Evolutionary conservation across 2,797 vertebrate species (phyloP).

Genomic region (Mormyrops boulengeri): DNA sequence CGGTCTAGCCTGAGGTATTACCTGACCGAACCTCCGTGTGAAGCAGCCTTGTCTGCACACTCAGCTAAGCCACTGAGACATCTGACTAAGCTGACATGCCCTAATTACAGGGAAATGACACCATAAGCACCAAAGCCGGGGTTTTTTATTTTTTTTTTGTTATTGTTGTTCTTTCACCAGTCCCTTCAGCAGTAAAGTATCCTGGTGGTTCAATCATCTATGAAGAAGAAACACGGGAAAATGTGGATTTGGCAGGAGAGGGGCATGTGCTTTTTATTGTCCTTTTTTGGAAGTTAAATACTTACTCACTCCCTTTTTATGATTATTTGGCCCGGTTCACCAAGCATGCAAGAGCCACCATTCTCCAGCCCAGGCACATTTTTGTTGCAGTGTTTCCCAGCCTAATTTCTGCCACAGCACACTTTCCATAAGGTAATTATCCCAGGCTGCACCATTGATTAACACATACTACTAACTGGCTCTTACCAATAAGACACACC

Average conservation of each 20-base stretch:
- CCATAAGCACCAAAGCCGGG: background rate
- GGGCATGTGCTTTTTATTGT: background rate
- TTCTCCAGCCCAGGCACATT: background rate
- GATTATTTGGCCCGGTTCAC: background rate
- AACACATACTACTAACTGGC: background rate
- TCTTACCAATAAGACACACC: background rate
- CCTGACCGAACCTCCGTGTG: slow-evolving; percentile 12
- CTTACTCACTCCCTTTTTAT: background rate
- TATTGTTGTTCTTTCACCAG: background rate
- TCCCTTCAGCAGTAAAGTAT: background rate
- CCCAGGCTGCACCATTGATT: background rate
- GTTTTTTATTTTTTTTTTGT: background rate
- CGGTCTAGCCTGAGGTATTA: background rate
- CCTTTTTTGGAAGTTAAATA: background rate
- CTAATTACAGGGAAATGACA: slow-evolving; percentile 13
- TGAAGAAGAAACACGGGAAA: background rate
- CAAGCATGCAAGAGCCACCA: background rate
- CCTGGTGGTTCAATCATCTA: background rate
- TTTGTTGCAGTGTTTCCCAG: background rate
- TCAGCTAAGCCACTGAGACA: slow-evolving; percentile 3
- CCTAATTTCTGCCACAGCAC: background rate
- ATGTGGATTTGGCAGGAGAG: background rate
- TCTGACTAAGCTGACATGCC: background rate
- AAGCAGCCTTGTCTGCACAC: background rate
- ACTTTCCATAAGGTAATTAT: background rate